Conservation (phyloP, 2,888 invertebrate genomes). For the Caenorhabditis sp. region DNA sequence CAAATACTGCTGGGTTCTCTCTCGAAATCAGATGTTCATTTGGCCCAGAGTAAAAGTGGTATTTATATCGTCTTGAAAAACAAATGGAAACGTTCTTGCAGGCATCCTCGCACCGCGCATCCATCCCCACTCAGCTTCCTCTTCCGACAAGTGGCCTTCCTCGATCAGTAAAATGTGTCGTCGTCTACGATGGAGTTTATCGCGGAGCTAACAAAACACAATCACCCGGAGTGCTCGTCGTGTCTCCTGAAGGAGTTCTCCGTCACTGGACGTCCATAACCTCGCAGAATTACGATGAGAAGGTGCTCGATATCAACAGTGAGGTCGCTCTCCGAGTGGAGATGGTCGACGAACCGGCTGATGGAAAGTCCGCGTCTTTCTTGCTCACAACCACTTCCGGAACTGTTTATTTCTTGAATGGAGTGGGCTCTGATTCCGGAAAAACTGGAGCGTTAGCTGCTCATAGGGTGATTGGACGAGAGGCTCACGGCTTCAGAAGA, state of each 20-base stretch:
- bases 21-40: slow-evolving; percentile 44
- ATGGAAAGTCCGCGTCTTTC: slow-evolving; percentile 31
- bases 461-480: slow-evolving; percentile 27
- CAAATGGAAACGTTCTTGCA: too few species aligned
- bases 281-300: slow-evolving; percentile 38
- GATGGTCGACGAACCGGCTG: slow-evolving; percentile 19
- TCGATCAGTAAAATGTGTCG: slow-evolving; percentile 43
- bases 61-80: too few species aligned
- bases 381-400: slow-evolving; percentile 53
- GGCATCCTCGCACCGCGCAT: slow-evolving; percentile 16
- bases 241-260: slow-evolving; percentile 55
- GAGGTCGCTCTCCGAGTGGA: slow-evolving; percentile 49
- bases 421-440: slow-evolving; percentile 7
- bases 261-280: slow-evolving; percentile 47
- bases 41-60: slow-evolving; percentile 49
- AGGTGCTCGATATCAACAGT: slow-evolving; percentile 44
- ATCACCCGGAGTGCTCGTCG: slow-evolving; percentile 36
- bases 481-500: slow-evolving; percentile 27
- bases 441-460: slow-evolving; percentile 25
- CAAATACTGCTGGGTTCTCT: slow-evolving; percentile 50
- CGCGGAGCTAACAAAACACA: background rate
- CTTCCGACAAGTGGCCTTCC: slow-evolving; percentile 48
- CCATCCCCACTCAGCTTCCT: slow-evolving; percentile 35
- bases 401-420: slow-evolving; percentile 35
- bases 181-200: slow-evolving; percentile 37